These are phyloP conservation scores for Podarcis cretensis DNA, from an alignment of 2,113 vertebrate genomes.

Conservation along the genomic window DNA sequence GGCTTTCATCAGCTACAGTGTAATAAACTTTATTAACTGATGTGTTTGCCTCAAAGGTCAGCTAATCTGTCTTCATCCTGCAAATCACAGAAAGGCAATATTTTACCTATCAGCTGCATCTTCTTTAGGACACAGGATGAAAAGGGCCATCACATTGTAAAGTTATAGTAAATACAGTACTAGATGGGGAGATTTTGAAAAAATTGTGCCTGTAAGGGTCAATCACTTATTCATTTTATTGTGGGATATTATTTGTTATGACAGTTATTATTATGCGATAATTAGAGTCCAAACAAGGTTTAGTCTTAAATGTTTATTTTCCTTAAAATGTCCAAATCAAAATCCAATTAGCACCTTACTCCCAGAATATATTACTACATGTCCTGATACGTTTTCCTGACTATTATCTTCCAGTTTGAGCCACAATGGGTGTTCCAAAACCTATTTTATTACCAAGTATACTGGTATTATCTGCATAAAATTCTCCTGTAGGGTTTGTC, in stretches of 20 bases:
- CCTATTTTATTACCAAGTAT: neutral
- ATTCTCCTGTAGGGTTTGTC: neutral
- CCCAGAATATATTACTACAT: constrained; percentile 7
- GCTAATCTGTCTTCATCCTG: neutral
- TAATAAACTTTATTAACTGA: neutral
- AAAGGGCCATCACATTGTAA: neutral
- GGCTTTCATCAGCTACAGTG: neutral
- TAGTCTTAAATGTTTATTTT: constrained; percentile 42
- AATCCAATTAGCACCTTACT: constrained; percentile 22
- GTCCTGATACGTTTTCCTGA: neutral
- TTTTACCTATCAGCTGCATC: constrained; percentile 11
- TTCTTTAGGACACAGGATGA: neutral
- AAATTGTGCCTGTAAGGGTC: neutral
- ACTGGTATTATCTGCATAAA: neutral
- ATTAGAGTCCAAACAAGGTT: constrained; percentile 36
- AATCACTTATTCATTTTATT: constrained; percentile 32
- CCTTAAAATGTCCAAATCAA: constrained; percentile 32
- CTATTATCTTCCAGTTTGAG: no score
- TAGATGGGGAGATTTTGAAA: constrained; percentile 14
- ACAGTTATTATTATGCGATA: constrained; percentile 57
- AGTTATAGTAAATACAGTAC: neutral
- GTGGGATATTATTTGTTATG: constrained; percentile 45
- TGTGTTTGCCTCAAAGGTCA: neutral
- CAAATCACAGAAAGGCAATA: constrained; percentile 10
- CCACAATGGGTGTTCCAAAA: neutral